Percentiles rank a stretch among this genome's conserved stretches.
phyloP scores from a whole-genome alignment of 2,113 vertebrate species.

The Lepus timidus region DNA sequence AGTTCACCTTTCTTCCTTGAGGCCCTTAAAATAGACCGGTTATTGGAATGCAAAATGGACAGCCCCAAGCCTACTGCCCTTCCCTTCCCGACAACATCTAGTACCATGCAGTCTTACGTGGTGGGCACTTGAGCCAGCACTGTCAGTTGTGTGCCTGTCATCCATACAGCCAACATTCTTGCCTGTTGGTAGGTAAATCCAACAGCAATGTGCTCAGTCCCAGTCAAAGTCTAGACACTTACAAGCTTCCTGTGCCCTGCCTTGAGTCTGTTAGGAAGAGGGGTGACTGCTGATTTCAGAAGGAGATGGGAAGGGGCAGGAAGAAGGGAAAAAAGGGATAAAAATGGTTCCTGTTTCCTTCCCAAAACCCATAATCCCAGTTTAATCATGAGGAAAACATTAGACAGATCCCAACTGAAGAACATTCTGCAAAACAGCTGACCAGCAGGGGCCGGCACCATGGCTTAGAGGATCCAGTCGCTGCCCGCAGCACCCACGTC shows the following conservation, averaged over 20 bases:
- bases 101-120: neutral
- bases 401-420: neutral
- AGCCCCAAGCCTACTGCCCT: neutral
- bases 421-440: slow-evolving; percentile 36
- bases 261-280: neutral
- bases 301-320: neutral
- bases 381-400: slow-evolving; percentile 23
- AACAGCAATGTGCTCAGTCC: neutral
- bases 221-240: slow-evolving; percentile 1
- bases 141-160: neutral
- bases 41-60: slow-evolving; percentile 31
- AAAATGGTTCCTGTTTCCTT: neutral
- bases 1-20: neutral
- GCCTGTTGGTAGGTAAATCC: neutral
- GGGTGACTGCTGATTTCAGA: neutral
- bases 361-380: neutral
- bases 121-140: neutral
- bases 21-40: slow-evolving; percentile 32
- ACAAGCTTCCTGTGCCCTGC: neutral
- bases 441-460: neutral
- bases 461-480: too few relatives aligned
- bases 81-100: neutral
- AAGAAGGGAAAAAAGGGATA: neutral
- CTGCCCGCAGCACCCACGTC: too few relatives aligned
- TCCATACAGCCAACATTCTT: neutral